Evolutionary conservation across 2,113 vertebrate species (phyloP).

Genomic region (Aphelocoma coerulescens): DNA sequence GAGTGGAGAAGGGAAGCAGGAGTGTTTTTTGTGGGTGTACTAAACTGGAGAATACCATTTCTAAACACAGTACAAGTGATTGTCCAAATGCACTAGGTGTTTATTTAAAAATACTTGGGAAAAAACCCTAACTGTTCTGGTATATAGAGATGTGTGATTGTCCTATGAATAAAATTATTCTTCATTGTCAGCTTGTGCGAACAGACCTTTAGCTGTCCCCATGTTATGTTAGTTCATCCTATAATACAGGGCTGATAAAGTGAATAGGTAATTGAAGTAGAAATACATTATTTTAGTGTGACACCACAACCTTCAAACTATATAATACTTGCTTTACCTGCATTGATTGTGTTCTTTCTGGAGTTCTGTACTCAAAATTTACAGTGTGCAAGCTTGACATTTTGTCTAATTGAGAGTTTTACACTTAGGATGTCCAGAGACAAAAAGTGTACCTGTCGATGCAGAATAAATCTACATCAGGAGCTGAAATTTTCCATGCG

Average conservation of each 20-base stretch:
- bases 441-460: neutral
- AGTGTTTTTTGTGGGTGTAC: neutral
- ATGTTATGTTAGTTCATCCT: neutral
- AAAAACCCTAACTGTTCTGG: accelerated
- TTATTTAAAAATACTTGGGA: neutral
- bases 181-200: neutral
- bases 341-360: neutral
- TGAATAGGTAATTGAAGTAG: neutral
- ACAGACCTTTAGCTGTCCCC: neutral
- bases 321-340: neutral
- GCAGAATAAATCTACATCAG: neutral
- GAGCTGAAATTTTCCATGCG: neutral
- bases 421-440: neutral
- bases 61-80: neutral
- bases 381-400: neutral
- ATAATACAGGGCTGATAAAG: neutral
- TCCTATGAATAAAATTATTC: neutral
- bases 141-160: neutral
- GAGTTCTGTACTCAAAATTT: neutral
- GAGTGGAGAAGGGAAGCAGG: neutral
- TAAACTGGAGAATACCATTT: neutral
- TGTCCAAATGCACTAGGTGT: neutral
- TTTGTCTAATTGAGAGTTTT: neutral
- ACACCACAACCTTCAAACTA: neutral
- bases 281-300: neutral